Conservation (phyloP, 2,888 invertebrate genomes). For the Hedychridium roseum region DNA sequence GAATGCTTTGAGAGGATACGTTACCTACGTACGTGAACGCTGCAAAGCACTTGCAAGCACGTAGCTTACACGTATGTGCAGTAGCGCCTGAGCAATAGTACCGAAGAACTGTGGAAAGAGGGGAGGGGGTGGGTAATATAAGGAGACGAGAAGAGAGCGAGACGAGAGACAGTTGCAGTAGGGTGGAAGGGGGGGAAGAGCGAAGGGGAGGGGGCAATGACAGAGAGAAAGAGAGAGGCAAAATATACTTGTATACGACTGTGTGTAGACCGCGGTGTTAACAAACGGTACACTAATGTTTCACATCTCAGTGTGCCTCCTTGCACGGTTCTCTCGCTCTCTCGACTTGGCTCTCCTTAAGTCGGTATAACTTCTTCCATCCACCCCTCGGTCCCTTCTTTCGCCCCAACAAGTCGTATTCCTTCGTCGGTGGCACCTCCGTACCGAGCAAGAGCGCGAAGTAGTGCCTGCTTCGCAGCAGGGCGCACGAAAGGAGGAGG, state of each 20-base stretch:
- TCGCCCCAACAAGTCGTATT: conserved; percentile 31
- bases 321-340: conserved; percentile 29
- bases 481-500: conserved; percentile 37
- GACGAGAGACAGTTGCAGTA: too few relatives aligned
- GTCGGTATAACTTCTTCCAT: conserved; percentile 8
- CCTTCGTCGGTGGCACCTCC: conserved; percentile 36
- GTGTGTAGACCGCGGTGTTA: conserved; percentile 61
- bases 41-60: background rate
- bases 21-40: conserved; percentile 1
- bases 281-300: conserved; percentile 63
- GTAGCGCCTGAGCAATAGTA: background rate
- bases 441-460: conserved; percentile 55
- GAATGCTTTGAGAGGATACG: conserved; percentile 2
- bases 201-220: conserved; percentile 5
- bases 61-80: background rate
- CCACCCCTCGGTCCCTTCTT: conserved; percentile 9
- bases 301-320: conserved; percentile 57
- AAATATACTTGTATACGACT: conserved; percentile 41
- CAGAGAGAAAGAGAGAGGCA: conserved; percentile 20
- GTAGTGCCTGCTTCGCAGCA: conserved; percentile 37
- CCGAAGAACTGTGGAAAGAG: background rate
- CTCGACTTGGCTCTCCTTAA: conserved; percentile 37
- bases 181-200: too few relatives aligned
- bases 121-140: too few relatives aligned
- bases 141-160: too few relatives aligned